Conservation (phyloP, 2,113 vertebrate genomes). For the Syrmaticus mikado region DNA sequence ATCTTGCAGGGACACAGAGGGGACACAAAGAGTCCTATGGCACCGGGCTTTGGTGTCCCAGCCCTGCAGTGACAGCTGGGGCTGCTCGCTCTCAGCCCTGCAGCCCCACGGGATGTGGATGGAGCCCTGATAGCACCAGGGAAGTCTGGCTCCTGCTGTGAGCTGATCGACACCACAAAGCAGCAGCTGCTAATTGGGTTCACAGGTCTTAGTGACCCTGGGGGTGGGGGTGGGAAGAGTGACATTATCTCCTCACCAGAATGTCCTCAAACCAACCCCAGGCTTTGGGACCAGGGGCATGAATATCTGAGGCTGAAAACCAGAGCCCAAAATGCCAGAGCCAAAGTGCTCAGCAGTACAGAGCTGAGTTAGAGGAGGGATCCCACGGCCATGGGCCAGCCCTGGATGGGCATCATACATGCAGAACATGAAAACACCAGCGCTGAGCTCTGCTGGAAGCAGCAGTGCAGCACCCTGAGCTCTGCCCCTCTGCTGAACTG, state of each 20-base stretch:
- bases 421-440: background rate
- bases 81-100: background rate
- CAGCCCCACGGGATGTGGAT: background rate
- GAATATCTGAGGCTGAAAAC: no score
- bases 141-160: background rate
- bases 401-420: no score
- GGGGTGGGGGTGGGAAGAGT: background rate
- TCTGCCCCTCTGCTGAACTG: background rate
- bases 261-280: fast-evolving
- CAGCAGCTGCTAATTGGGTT: conserved; percentile 36
- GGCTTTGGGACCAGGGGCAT: background rate
- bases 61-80: background rate
- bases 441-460: background rate
- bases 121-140: background rate
- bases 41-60: background rate
- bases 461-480: fast-evolving
- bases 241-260: background rate
- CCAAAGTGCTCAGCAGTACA: no score
- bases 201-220: background rate
- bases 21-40: background rate
- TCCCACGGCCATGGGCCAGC: no score
- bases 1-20: background rate
- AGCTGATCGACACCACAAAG: conserved; percentile 14
- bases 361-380: no score
- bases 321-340: no score